Base-by-base conservation (phyloP, 1,140 invertebrate species). In the Holcopasites calliopsidis region DNA sequence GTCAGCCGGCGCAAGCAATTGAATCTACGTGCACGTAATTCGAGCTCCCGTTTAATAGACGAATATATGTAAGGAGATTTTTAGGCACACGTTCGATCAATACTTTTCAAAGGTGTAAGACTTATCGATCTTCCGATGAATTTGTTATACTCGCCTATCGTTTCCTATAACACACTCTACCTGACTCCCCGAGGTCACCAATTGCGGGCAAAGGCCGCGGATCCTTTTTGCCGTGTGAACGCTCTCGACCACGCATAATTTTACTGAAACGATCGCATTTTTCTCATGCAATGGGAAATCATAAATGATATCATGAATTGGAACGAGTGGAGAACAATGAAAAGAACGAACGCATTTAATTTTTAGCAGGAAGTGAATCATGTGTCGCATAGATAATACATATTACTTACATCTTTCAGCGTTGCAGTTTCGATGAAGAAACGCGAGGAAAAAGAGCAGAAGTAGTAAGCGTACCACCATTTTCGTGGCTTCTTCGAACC, bases 1-100 rank as follows among this genome's bases (percentile, higher is more conserved):
- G 93, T 91, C 73, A 98, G 95, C 74, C 93, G 92, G 58, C 95
- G 91, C 77, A 97, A 92, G 87, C 97, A 98, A 76, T 95, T 94
- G 52, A 96, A 87, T 65, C 96, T 96, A 83, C 4, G n/a, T n/a
- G n/a, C n/a, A n/a, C n/a, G 3, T 35, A 50, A 33, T 58, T 54
- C 10, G 8, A 31, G 13, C 3, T 38, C 13, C 6, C 11, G 31
- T 65, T 55, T 33, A 65, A 23, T 16, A 88, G 90, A n/a, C n/a
- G n/a, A n/a, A n/a, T n/a, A n/a, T n/a, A n/a, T n/a, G n/a, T n/a
- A n/a, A n/a, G n/a, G n/a, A n/a, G n/a, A n/a, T n/a, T n/a, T n/a
- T n/a, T n/a, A n/a, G n/a, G n/a, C n/a, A n/a, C n/a, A n/a, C n/a
- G n/a, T n/a, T n/a, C n/a, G n/a, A n/a, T n/a, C n/a, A n/a, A n/a